Evolutionary conservation across 2,797 vertebrate species (phyloP).

Genomic region (Aldrovandia affinis): DNA sequence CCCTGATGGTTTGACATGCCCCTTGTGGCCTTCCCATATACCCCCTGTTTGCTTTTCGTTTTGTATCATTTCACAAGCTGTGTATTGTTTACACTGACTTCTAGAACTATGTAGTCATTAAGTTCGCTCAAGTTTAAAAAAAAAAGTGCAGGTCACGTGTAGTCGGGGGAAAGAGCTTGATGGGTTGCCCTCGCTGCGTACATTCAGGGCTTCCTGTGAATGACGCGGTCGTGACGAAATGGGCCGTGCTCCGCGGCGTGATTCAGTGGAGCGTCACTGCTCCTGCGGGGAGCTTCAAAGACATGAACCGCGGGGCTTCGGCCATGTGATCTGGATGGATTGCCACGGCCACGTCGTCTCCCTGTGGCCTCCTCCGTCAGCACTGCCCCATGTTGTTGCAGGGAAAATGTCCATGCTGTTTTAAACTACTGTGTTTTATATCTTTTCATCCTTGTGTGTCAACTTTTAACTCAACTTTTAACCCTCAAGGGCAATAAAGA

Average conservation of each 20-base stretch:
- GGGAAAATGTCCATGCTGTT: background rate
- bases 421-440: background rate
- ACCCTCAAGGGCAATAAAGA: background rate
- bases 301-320: background rate
- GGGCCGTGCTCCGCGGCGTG: background rate
- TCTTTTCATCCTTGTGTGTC: background rate
- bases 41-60: background rate
- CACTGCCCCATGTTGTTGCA: background rate
- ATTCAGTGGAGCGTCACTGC: conserved; percentile 2
- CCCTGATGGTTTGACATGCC: background rate
- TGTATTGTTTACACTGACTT: background rate
- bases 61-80: background rate
- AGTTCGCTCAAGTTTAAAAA: background rate
- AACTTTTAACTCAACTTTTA: background rate
- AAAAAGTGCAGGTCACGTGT: background rate
- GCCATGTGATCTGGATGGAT: background rate
- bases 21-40: background rate
- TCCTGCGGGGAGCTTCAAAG: conserved; percentile 9
- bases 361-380: conserved; percentile 2
- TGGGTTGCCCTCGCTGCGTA: background rate
- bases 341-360: background rate
- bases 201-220: conserved; percentile 5
- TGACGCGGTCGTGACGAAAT: background rate
- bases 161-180: background rate
- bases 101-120: background rate